Evolutionary conservation across 2,113 vertebrate genomes (phyloP).

Genomic region (Malurus cyaneus): DNA sequence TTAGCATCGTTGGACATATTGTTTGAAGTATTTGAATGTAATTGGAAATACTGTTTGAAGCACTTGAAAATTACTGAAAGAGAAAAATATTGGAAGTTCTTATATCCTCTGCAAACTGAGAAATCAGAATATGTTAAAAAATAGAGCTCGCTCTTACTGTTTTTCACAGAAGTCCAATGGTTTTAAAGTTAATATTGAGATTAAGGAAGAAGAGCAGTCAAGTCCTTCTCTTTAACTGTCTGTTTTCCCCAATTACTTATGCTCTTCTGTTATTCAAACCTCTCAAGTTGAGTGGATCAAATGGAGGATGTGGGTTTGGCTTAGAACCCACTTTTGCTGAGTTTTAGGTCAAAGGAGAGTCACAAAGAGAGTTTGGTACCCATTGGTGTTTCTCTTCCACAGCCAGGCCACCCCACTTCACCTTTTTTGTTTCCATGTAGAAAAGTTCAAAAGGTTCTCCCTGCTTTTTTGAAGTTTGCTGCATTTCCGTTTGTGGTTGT

Average conservation of each 20-base stretch:
- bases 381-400: not conserved
- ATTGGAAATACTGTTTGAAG: not conserved
- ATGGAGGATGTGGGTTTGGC: not conserved
- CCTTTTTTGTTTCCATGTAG: not conserved
- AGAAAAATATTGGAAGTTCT: not conserved
- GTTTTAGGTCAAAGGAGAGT: not conserved
- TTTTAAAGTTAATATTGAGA: not conserved
- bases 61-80: not conserved
- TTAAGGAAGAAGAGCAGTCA: not conserved
- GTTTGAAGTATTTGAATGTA: not conserved
- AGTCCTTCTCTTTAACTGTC: not conserved
- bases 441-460: not conserved
- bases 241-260: not conserved
- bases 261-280: not conserved
- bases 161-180: not conserved
- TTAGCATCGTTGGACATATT: not conserved
- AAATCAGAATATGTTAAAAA: not conserved
- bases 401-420: not conserved
- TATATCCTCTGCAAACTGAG: not conserved
- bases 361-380: not conserved
- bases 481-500: not conserved
- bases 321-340: not conserved
- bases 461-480: not conserved
- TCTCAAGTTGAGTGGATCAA: not conserved
- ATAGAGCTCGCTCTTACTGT: not conserved